Base-by-base conservation (phyloP, 1,140 invertebrate genomes). In the Muscidifurax raptorellus region DNA sequence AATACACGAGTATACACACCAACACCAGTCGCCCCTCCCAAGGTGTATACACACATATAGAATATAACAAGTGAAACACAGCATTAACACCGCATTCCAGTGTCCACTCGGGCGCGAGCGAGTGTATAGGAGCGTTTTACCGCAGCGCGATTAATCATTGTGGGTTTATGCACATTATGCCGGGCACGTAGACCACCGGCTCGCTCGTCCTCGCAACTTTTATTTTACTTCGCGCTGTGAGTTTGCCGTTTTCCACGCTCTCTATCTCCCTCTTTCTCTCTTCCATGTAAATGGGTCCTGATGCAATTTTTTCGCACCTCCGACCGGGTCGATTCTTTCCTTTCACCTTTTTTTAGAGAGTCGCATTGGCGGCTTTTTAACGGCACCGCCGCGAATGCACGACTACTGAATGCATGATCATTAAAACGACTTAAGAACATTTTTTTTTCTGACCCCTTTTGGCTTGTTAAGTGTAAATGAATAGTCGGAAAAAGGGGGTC, bases 1-100 rank as follows among this genome's bases (percentile, higher is more conserved):
- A 32, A 74, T 36, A 22, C 28, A 22, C 28, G 22, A 18, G 22
- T 22, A 4, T 59, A 18, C 6, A 59, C 12, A n/a, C n/a, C n/a
- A 47, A 1, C 13, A 52, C 2, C 47, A 22, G 47, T 52, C 4
- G 7, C 28, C n/a, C 40, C 75, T n/a, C 75, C 59, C 40, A n/a
- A 77, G 27, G 12, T 40, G 0, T 40, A 40, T 40, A 40, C 9
- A 40, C 7, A 40, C 7, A 40, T 47, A 77, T 25, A 47, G 40
- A 28, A 59, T 47, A n/a, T 59, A 59, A 59, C 52, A 59, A 59
- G 52, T 59, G 22, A 59, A 59, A 59, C 52, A 52, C 22, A 44
- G 44, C 75, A 77, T 77, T 77, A 77, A 77, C 75, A n/a, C 18
- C 18, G 44, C 40, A 77, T 77, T 77, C 75, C 75, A n/a, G 2